phyloP scores from a whole-genome alignment of 2,797 vertebrate genomes.

The Rhabdomys pumilio region DNA sequence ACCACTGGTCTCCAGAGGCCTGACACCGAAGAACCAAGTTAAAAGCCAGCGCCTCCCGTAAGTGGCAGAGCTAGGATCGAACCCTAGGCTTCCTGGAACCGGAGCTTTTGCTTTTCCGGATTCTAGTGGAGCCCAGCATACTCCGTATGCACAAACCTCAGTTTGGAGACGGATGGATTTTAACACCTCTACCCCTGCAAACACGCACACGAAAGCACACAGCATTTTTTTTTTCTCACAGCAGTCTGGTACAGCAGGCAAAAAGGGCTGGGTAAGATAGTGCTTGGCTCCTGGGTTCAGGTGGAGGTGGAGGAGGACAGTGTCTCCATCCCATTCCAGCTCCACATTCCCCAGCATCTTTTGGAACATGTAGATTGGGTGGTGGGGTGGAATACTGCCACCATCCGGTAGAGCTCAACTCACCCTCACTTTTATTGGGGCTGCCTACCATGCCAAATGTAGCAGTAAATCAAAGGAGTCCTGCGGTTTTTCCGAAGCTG shows the following conservation, averaged over 20 bases:
- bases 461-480: neutral
- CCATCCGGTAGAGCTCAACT: neutral
- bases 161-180: conserved; percentile 14
- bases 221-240: neutral
- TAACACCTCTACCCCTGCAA: neutral
- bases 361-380: neutral
- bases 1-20: neutral
- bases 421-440: neutral
- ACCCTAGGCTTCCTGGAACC: conserved; percentile 35
- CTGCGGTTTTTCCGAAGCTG: neutral
- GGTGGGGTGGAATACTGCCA: neutral
- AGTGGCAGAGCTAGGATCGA: conserved; percentile 24
- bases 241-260: neutral
- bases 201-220: neutral
- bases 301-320: neutral
- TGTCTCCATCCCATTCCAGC: neutral
- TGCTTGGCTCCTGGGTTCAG: neutral
- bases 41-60: neutral
- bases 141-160: neutral
- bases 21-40: conserved; percentile 19
- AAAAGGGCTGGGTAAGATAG: neutral
- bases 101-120: neutral
- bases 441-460: neutral
- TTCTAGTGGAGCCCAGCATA: neutral
- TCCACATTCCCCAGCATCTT: neutral